Base-by-base conservation (phyloP, 2,113 vertebrate genomes). In the Sapajus apella region DNA sequence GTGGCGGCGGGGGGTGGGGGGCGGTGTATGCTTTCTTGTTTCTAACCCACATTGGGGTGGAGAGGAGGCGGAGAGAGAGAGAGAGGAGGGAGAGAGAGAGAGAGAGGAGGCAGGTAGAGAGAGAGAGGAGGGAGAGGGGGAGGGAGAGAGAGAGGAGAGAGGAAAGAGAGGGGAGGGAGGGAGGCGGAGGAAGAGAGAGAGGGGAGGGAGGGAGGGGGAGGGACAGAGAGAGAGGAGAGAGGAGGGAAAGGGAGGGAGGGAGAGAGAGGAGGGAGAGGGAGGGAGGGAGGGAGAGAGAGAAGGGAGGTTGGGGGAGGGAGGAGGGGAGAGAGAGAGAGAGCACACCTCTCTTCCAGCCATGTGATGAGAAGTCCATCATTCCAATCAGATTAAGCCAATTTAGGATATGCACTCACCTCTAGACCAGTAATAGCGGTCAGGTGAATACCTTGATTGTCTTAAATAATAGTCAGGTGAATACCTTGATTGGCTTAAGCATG, bases 141-240 rank as follows among this genome's bases (percentile, higher is more conserved):
- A 32, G 20, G 8, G 45, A 30, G 40, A 20, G 13, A 8, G 4
- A 30, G 40, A 12, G 35, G 9, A 72, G 35, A 14, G 30, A 43
- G 43, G 43, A 43, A 6, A 43, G 43, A 43, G 6, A 43, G 3
- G 43, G 6, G 43, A 8, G n/a, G 20, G 70, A 13, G 37, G 32
- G 50, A 47, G 13, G 25, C 11, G 12, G 56, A 10, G 25, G 27
- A 0, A 27, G 58, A 2, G 10, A 58, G 8, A 58, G 56, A 13
- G 27, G 30, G 3, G n/a, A 35, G 8, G 12, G 0, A 43, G n/a
- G 9, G 81, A 23, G 16, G 0, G 43, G 45, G 9, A 70, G 17
- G 16, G 6, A n/a, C 4, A 5, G 80, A 32, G 55, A 75, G 14
- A 32, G 20, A 8, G 43, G 45, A 30, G 40, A 61, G 58, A 0